Base-by-base conservation (phyloP, 2,113 vertebrate species). In the Heliornis fulica region DNA sequence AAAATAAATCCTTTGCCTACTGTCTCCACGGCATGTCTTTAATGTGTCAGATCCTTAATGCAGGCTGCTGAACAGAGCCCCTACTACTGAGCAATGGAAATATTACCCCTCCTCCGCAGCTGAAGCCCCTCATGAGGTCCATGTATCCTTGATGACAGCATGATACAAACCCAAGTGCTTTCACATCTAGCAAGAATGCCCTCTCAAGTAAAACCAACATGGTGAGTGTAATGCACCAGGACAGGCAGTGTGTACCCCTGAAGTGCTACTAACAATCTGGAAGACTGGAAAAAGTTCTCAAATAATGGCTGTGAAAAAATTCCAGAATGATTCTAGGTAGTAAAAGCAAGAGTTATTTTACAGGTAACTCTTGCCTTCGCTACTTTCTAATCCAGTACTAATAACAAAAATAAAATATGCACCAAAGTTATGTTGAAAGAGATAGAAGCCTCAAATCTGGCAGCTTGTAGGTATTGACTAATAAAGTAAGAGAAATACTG, bases 181-280 rank as follows among this genome's bases (percentile, higher is more conserved):
- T 40, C 32, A 22, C 26, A 50, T 19, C 32, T 22, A 31, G 31
- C 13, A 53, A 54, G 23, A 41, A 41, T 69, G 23, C 7, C 36
- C 29, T 45, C 92, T 68, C 41, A 56, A 32, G 22, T 20, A 20
- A 68, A 83, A 83, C 11, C 45, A 51, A 10, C 0, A 2, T 7
- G 48, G 40, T 25, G 48, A 54, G 43, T 0, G 0, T 20, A 57
- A 48, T 5, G 25, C 25, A 64, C 15, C 36, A 56, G 54, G 10
- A 56, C 21, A 53, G 54, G 8, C 16, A 18, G 29, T 9, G 6
- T 9, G 31, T 20, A 60, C 0, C 22, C 31, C 34, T 51, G 21
- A 46, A 32, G 15, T 1, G 0, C 43, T 43, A 20, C 9, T 70
- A 82, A 79, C 40, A 69, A 43, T 0, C 0, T 17, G n/a, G 13